Evolutionary conservation across 2,113 vertebrate genomes (phyloP).

Genomic region (Chrysochloris asiatica): DNA sequence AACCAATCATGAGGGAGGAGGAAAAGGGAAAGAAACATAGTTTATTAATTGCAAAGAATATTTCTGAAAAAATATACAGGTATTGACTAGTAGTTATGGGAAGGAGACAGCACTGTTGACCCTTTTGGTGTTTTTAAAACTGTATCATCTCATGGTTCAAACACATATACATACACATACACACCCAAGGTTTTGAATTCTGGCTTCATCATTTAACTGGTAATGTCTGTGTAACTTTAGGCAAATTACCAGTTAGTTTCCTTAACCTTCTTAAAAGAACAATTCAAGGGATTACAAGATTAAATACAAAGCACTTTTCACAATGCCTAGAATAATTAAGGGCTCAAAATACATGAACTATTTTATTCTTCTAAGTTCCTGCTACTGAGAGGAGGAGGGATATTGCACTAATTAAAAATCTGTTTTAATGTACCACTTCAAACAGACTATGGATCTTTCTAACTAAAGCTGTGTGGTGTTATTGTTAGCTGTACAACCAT

Average conservation of each 20-base stretch:
- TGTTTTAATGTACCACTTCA: no score
- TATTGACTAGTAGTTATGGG: background rate
- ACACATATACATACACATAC: background rate
- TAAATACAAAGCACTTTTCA: no score
- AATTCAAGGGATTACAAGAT: background rate
- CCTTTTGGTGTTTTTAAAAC: background rate
- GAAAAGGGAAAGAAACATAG: background rate
- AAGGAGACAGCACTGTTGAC: background rate
- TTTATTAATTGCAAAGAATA: background rate
- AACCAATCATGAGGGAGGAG: background rate
- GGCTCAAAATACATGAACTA: no score
- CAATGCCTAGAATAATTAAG: no score
- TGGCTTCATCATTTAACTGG: background rate
- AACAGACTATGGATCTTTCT: no score
- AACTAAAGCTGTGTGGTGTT: no score
- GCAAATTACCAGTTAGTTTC: slow-evolving; percentile 1
- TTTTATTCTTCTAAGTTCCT: no score
- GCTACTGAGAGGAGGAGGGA: no score
- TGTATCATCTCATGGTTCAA: background rate
- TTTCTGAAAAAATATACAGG: background rate
- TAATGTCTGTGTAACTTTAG: background rate
- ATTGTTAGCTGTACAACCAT: no score
- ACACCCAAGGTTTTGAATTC: background rate
- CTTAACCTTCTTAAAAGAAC: background rate
- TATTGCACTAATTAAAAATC: no score